Evolutionary conservation across 2,888 invertebrate genomes (phyloP).

Genomic region (Drosophila trichaetosa): DNA sequence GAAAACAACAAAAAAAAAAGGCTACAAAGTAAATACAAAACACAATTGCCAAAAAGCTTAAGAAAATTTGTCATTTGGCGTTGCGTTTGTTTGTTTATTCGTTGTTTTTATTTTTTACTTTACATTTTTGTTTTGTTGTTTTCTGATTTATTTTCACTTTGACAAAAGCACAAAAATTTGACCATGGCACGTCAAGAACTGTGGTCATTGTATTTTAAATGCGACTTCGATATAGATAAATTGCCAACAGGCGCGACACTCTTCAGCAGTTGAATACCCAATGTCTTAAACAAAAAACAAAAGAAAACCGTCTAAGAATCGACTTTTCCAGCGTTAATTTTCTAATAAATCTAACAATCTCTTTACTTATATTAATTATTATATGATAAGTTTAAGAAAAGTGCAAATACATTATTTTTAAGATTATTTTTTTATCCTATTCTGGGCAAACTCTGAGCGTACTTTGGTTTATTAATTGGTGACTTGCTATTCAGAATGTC

Average conservation of each 20-base stretch:
- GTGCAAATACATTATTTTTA: not conserved
- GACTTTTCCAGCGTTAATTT: conserved; percentile 22
- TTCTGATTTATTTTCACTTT: conserved; percentile 77
- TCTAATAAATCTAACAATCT: conserved; percentile 9
- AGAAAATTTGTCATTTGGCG: conserved; percentile 66
- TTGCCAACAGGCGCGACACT: conserved; percentile 56
- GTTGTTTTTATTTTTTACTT: conserved; percentile 12
- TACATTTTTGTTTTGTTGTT: conserved; percentile 28
- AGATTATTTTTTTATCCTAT: not conserved
- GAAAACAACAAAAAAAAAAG: conserved; percentile 4
- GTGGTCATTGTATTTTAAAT: conserved; percentile 77
- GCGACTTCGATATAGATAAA: conserved; percentile 74
- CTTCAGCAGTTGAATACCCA: conserved; percentile 11
- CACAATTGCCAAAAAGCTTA: conserved; percentile 56
- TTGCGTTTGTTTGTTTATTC: conserved; percentile 68
- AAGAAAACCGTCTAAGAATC: conserved; percentile 14
- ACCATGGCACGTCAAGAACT: conserved; percentile 77
- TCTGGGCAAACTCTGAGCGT: not conserved
- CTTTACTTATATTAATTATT: conserved; percentile 26
- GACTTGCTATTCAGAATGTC: not conserved
- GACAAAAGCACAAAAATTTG: conserved; percentile 79
- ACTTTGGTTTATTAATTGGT: not conserved
- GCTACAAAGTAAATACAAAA: conserved; percentile 20
- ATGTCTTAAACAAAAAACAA: not conserved
- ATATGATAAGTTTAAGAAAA: not conserved